Evolutionary conservation across 2,797 vertebrate species (phyloP).

Genomic region (Microctenopoma steveboyesi): DNA sequence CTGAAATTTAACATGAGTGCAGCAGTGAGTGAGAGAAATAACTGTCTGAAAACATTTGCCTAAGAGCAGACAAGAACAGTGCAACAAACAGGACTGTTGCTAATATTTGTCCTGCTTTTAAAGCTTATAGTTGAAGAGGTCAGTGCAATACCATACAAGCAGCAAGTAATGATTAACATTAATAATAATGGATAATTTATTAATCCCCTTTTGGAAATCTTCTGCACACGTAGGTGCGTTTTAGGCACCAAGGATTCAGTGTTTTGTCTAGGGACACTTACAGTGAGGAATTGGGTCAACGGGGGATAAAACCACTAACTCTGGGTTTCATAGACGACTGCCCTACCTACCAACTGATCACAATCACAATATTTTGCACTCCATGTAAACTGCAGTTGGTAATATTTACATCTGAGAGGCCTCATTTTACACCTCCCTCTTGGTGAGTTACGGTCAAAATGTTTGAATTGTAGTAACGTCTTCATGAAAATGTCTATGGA

Average conservation of each 20-base stretch:
- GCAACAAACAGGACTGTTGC: neutral
- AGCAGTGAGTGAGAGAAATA: neutral
- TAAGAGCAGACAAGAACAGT: neutral
- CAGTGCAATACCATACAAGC: neutral
- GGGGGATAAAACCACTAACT: too few relatives aligned
- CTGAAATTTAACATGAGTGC: neutral
- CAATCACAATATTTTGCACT: neutral
- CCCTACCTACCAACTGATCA: too few relatives aligned
- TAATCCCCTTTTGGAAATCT: too few relatives aligned
- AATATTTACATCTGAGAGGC: constrained; percentile 8
- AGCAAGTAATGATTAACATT: neutral
- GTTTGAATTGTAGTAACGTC: neutral
- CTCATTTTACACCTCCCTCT: constrained; percentile 9
- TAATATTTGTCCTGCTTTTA: neutral
- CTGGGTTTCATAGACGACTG: too few relatives aligned
- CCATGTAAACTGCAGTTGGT: neutral
- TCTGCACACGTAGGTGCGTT: too few relatives aligned
- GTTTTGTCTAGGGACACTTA: too few relatives aligned
- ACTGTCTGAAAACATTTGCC: neutral
- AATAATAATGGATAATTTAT: too few relatives aligned
- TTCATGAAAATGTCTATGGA: neutral
- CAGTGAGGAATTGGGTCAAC: too few relatives aligned
- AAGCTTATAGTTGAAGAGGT: neutral
- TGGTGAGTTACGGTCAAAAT: constrained; percentile 8
- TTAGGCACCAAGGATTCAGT: too few relatives aligned